Evolutionary conservation across 2,113 vertebrate species (phyloP), one percentile per base, ranked within the genome.

Genomic region (Delphinapterus leucas): DNA sequence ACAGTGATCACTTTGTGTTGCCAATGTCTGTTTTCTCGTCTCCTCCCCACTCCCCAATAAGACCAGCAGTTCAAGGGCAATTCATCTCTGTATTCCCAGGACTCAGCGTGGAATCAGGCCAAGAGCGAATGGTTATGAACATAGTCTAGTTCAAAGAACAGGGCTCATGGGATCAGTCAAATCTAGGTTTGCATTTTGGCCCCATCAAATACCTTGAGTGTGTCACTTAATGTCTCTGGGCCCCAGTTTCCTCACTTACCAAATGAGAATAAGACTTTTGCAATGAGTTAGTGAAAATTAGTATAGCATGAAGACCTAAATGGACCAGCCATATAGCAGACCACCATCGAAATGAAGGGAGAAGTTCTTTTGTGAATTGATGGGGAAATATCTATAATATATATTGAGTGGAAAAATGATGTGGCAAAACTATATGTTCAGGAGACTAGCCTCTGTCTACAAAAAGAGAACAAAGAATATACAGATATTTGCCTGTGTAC

Each of bases 141-240:
- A 95, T 7, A 68, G 55, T 44, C 84, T 92, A 86, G 10, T 55
- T 97, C 84, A 92, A 96, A 96, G 33, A 92, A 77, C 5, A 80
- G 53, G 67, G 13, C 13, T 76, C 23, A 84, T 70, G 47, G 10
- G 38, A 28, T 80, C 90, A 87, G 93, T 49, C 21, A 80, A 88
- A 7, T 28, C 36, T 33, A 88, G 13, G 28, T 87, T 85, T 63
- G 21, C 47, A 86, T 79, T 92, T 79, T 86, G 38, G 21, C n/a
- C 93, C 33, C 58, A 85, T 31, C n/a, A 76, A 74, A 80, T 74
- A 79, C 21, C 14, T 36, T 83, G 47, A 86, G 25, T 70, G 1
- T 87, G 53, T 70, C 55, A 49, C 21, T 85, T 63, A 86, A 80
- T 36, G 41, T 73, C 20, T 93, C 47, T 87, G 33, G 41, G 41